Conservation (phyloP, 2,888 invertebrate genomes). For the Hyppa rectilinea region DNA sequence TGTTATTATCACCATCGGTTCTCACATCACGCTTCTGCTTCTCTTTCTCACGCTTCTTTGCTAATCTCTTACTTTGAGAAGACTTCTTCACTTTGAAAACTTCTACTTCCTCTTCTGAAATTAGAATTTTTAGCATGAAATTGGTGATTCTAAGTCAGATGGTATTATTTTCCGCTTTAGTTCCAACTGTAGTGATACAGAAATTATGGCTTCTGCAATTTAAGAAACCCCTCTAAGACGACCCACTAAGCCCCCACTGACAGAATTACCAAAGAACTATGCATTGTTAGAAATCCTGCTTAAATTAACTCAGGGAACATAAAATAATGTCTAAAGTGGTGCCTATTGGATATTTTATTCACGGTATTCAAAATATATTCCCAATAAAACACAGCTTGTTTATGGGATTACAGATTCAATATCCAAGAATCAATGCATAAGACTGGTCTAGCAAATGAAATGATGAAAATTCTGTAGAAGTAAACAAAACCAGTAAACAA, state of each 20-base stretch:
- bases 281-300: not conserved
- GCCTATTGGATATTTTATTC: not conserved
- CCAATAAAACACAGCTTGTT: not conserved
- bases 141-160: not conserved
- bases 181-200: not conserved
- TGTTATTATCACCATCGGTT: slow-evolving; percentile 84
- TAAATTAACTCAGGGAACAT: not conserved
- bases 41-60: slow-evolving; percentile 96
- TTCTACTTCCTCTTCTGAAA: slow-evolving; percentile 94
- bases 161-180: not conserved
- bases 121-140: slow-evolving; percentile 1
- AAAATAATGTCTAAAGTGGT: not conserved
- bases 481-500: slow-evolving; percentile 18
- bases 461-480: not conserved
- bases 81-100: slow-evolving; percentile 99
- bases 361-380: not conserved
- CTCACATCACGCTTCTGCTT: slow-evolving; percentile 73
- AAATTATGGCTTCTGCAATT: not conserved
- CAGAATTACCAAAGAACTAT: not conserved
- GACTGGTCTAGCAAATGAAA: not conserved
- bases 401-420: not conserved
- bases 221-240: too few species aligned
- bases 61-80: slow-evolving; percentile 97
- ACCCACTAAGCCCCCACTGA: too few species aligned
- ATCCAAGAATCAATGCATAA: not conserved